A percentile compares a stretch with the other conserved stretches of the same genome.
These are phyloP conservation scores for Formica selysi DNA, from an alignment of 1,140 invertebrate genomes.

Conservation along the genomic window DNA sequence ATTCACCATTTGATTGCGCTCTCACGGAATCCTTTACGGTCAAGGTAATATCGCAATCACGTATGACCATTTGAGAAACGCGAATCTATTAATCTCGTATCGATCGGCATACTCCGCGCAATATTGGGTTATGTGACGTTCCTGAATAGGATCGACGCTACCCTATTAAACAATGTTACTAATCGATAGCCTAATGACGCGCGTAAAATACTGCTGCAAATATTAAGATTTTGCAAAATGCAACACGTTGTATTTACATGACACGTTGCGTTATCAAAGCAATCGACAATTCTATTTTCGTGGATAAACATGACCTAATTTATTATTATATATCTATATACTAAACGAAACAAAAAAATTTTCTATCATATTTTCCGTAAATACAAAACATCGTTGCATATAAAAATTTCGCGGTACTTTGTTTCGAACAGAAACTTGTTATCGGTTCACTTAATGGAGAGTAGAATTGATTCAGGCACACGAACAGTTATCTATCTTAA, in stretches of 20 bases:
- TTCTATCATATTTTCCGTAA: not conserved
- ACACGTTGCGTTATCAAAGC: no score
- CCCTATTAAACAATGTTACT: conserved; percentile 26
- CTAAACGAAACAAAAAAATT: no score
- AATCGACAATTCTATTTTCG: no score
- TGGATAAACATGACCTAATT: no score
- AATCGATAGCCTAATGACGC: conserved; percentile 5
- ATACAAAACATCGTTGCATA: not conserved
- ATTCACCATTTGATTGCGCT: conserved; percentile 56
- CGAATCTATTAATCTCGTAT: conserved; percentile 72
- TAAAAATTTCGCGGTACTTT: no score
- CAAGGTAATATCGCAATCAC: conserved; percentile 54
- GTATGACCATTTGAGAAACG: conserved; percentile 66
- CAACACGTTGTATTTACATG: not conserved
- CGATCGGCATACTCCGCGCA: conserved; percentile 43
- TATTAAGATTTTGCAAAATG: not conserved
- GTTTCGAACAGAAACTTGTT: no score
- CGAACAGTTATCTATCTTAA: no score
- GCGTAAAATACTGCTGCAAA: no score
- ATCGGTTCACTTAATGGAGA: no score
- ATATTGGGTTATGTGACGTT: conserved; percentile 56
- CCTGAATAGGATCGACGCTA: conserved; percentile 32
- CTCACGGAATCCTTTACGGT: conserved; percentile 54
- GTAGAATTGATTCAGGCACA: no score
- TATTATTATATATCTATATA: not conserved